phyloP scores from a whole-genome alignment of 1,140 invertebrate species.

The Megalonaias nervosa region DNA sequence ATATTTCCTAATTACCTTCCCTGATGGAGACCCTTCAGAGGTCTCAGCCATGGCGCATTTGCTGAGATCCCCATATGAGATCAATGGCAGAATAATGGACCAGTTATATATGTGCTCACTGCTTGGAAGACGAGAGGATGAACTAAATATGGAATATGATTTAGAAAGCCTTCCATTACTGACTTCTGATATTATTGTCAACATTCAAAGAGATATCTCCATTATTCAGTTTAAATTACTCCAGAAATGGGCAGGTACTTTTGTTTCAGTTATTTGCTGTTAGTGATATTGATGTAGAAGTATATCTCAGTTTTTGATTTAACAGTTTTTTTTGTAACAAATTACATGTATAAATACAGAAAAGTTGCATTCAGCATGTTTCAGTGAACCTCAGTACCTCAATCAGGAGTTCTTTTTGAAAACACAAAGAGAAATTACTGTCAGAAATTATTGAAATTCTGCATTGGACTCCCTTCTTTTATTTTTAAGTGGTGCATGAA shows the following conservation, averaged over 20 bases:
- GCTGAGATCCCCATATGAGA: conserved; percentile 22
- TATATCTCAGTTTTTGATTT: too few species aligned
- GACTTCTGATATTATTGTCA: conserved; percentile 10
- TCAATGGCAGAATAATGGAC: conserved; percentile 16
- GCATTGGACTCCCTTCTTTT: too few species aligned
- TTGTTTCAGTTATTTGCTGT: not conserved
- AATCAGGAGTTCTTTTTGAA: too few species aligned
- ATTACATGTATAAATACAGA: too few species aligned
- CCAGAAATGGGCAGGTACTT: conserved; percentile 14
- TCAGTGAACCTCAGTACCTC: too few species aligned
- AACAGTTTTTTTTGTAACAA: too few species aligned
- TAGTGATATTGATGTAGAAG: too few species aligned
- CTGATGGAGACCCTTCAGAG: conserved; percentile 3
- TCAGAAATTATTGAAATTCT: too few species aligned
- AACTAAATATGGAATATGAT: conserved; percentile 1
- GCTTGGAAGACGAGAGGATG: not conserved
- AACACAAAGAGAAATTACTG: too few species aligned
- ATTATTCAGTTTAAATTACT: conserved; percentile 14
- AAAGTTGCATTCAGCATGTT: too few species aligned
- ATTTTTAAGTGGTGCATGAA: too few species aligned
- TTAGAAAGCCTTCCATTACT: conserved; percentile 22
- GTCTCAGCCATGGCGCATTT: conserved; percentile 20
- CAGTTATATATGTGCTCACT: conserved; percentile 11
- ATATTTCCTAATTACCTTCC: conserved; percentile 30
- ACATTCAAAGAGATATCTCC: conserved; percentile 23